Percentiles rank a stretch among this genome's conserved stretches.
phyloP scores from a whole-genome alignment of 2,888 invertebrate species.

The Morpho deidamia region DNA sequence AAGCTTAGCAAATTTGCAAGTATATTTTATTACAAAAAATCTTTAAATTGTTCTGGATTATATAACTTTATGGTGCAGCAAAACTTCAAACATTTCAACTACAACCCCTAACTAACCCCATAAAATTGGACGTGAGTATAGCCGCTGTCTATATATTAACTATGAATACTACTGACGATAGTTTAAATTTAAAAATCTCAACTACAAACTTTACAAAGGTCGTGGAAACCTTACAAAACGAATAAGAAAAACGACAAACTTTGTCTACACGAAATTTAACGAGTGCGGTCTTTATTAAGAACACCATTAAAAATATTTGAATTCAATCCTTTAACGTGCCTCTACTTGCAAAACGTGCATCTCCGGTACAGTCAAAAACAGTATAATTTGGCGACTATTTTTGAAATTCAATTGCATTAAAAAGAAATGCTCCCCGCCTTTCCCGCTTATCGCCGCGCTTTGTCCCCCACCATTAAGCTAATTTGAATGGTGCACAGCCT shows the following conservation, averaged over 20 bases:
- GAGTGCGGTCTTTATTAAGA: constrained; percentile 5
- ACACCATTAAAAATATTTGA: constrained; percentile 7
- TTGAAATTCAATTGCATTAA: constrained; percentile 48
- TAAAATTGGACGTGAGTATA: too few relatives aligned
- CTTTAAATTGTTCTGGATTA: too few relatives aligned
- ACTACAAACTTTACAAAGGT: too few relatives aligned
- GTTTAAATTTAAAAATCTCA: neutral
- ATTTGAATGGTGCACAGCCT: constrained; percentile 72
- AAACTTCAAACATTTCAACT: neutral
- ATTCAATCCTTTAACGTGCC: constrained; percentile 6
- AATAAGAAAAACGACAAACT: neutral
- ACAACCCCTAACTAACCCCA: too few relatives aligned
- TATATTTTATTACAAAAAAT: too few relatives aligned
- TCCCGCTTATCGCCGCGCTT: constrained; percentile 68
- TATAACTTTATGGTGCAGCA: neutral
- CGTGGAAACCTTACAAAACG: neutral
- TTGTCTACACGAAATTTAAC: constrained; percentile 5
- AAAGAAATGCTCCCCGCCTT: constrained; percentile 50
- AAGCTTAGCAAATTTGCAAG: too few relatives aligned
- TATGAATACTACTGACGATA: too few relatives aligned
- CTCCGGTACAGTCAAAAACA: constrained; percentile 15
- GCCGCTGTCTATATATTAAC: too few relatives aligned
- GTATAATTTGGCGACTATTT: constrained; percentile 33
- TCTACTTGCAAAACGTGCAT: constrained; percentile 5
- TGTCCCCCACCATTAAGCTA: constrained; percentile 73